phyloP scores from a whole-genome alignment of 2,797 vertebrate genomes.

The Limnodromus scolopaceus region DNA sequence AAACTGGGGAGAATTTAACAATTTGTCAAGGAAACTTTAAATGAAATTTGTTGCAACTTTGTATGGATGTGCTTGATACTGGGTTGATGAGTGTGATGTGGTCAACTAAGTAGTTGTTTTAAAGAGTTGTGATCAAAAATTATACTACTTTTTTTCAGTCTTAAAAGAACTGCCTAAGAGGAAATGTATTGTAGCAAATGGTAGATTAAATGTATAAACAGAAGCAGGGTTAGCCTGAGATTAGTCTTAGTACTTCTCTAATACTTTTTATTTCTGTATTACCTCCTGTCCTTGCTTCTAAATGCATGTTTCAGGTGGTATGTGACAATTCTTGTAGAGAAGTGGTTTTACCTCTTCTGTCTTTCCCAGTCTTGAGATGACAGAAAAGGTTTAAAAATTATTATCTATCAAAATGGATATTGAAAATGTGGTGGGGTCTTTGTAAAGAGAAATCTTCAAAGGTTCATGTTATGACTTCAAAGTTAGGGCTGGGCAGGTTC shows the following conservation, averaged over 20 bases:
- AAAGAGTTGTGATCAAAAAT: neutral
- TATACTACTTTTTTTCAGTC: neutral
- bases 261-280: neutral
- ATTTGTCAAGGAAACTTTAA: conserved; percentile 3
- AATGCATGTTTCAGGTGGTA: neutral
- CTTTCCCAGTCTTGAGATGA: neutral
- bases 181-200: neutral
- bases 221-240: neutral
- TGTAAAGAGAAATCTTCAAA: neutral
- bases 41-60: neutral
- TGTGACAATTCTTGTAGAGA: neutral
- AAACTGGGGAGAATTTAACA: neutral
- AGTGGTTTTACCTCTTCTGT: neutral
- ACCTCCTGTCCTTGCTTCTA: neutral
- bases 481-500: neutral
- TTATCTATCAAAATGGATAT: neutral
- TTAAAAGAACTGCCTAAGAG: neutral
- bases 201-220: neutral
- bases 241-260: neutral
- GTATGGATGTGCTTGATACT: neutral
- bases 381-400: neutral
- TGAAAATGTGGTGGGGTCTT: neutral
- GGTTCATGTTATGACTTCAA: neutral
- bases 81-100: neutral
- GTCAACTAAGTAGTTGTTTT: neutral